A percentile compares a stretch with the other conserved stretches of the same genome.
These are phyloP conservation scores for Stenurella melanura DNA, from an alignment of 2,888 invertebrate species.

Conservation along the genomic window DNA sequence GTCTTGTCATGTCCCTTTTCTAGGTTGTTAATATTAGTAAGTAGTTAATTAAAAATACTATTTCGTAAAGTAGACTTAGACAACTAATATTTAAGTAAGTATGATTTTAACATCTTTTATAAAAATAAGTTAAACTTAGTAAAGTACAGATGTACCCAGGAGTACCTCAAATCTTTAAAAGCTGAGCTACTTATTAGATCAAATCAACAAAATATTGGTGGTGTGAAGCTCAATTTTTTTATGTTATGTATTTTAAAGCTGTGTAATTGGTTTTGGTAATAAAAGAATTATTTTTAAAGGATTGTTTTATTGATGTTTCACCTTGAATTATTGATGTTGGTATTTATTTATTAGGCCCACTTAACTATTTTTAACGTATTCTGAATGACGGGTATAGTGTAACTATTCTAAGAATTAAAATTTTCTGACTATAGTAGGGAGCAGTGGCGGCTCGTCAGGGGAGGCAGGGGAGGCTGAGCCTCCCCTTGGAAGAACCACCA, in stretches of 20 bases:
- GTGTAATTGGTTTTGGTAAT: conserved; percentile 58
- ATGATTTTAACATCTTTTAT: conserved; percentile 41
- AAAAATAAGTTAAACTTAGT: conserved; percentile 30
- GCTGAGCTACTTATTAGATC: conserved; percentile 23
- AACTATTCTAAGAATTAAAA: too few species aligned
- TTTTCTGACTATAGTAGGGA: too few species aligned
- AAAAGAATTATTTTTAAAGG: conserved; percentile 53
- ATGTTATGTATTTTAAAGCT: conserved; percentile 48
- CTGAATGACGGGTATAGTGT: too few species aligned
- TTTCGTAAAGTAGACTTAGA: conserved; percentile 36
- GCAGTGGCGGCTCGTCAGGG: too few species aligned
- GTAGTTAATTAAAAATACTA: conserved; percentile 42
- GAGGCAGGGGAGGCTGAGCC: too few species aligned
- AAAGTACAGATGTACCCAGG: neutral
- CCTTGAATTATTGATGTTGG: too few species aligned
- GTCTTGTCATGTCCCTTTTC: conserved; percentile 45
- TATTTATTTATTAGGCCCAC: too few species aligned
- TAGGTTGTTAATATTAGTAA: conserved; percentile 46
- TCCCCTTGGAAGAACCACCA: too few species aligned
- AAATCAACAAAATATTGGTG: conserved; percentile 37
- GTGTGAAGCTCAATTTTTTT: conserved; percentile 54
- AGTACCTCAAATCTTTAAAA: conserved; percentile 22
- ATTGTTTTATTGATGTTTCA: conserved; percentile 30
- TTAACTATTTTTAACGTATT: too few species aligned
- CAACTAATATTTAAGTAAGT: conserved; percentile 29